Conservation (phyloP, 2,888 invertebrate genomes). For the Maniola hyperantus region DNA sequence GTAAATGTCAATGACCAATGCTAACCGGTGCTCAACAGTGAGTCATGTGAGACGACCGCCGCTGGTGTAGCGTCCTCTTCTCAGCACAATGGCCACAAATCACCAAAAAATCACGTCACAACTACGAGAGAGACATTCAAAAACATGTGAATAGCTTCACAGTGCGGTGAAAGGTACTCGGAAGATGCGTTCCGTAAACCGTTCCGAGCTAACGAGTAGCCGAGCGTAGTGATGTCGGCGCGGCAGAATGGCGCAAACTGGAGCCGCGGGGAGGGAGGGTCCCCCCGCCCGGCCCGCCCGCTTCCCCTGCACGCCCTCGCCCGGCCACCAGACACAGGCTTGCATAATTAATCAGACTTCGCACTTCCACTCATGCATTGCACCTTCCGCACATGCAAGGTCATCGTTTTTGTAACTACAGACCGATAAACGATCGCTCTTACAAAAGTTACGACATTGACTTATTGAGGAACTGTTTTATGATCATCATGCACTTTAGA, state of each 20-base stretch:
- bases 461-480: neutral
- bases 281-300: slow-evolving; percentile 42
- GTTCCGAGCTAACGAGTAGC: slow-evolving; percentile 69
- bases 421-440: slow-evolving; percentile 10
- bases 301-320: slow-evolving; percentile 41
- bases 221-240: slow-evolving; percentile 72
- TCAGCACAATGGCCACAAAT: slow-evolving; percentile 68
- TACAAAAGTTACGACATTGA: neutral
- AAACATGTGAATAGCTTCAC: slow-evolving; percentile 69
- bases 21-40: slow-evolving; percentile 56
- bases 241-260: slow-evolving; percentile 80
- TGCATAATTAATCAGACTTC: slow-evolving; percentile 77
- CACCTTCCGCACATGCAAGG: slow-evolving; percentile 73
- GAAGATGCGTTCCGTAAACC: slow-evolving; percentile 72
- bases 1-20: slow-evolving; percentile 57
- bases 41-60: slow-evolving; percentile 63
- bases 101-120: slow-evolving; percentile 79
- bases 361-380: slow-evolving; percentile 58
- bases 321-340: slow-evolving; percentile 70
- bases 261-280: slow-evolving; percentile 58
- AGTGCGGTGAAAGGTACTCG: slow-evolving; percentile 71
- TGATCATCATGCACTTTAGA: neutral
- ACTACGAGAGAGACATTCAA: slow-evolving; percentile 67
- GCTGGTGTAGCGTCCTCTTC: slow-evolving; percentile 53
- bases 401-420: slow-evolving; percentile 61